A percentile compares a stretch with the other conserved stretches of the same genome.
Conservation (phyloP, 2,113 vertebrate genomes). For the Girardinichthys multiradiatus region DNA sequence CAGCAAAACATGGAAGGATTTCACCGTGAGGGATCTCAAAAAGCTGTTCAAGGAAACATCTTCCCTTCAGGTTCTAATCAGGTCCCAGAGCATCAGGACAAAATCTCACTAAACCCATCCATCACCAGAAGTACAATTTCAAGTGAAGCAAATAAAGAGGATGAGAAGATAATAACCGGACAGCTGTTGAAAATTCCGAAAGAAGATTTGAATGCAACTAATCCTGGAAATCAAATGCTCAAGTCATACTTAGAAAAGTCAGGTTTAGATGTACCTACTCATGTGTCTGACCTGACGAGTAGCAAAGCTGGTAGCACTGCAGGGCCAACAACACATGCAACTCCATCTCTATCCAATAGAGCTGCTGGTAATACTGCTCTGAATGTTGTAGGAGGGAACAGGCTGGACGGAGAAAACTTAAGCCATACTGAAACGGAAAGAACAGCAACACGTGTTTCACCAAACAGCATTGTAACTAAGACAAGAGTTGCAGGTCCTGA, state of each 20-base stretch:
- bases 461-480: not conserved
- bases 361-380: not conserved
- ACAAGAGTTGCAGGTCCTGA: not conserved
- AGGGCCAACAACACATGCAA: not conserved
- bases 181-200: slow-evolving; percentile 6
- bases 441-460: not conserved
- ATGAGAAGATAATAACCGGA: slow-evolving; percentile 28
- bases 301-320: slow-evolving; percentile 1
- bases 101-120: slow-evolving; percentile 72
- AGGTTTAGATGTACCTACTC: slow-evolving; percentile 7
- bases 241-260: slow-evolving; percentile 44
- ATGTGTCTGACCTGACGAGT: slow-evolving; percentile 12
- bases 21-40: slow-evolving; percentile 33
- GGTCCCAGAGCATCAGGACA: not conserved
- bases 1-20: slow-evolving; percentile 40
- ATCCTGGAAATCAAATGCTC: slow-evolving; percentile 40
- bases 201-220: slow-evolving; percentile 1
- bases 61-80: slow-evolving; percentile 26
- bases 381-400: not conserved
- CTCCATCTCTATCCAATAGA: slow-evolving; percentile 7
- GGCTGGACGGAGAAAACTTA: slow-evolving; percentile 17
- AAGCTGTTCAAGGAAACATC: slow-evolving; percentile 4
- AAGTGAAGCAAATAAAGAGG: slow-evolving; percentile 19
- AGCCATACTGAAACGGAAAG: slow-evolving; percentile 27
- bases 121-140: slow-evolving; percentile 46